A percentile compares a stretch with the other conserved stretches of the same genome.
Conservation (phyloP, 2,113 vertebrate species). For the Caretta caretta region DNA sequence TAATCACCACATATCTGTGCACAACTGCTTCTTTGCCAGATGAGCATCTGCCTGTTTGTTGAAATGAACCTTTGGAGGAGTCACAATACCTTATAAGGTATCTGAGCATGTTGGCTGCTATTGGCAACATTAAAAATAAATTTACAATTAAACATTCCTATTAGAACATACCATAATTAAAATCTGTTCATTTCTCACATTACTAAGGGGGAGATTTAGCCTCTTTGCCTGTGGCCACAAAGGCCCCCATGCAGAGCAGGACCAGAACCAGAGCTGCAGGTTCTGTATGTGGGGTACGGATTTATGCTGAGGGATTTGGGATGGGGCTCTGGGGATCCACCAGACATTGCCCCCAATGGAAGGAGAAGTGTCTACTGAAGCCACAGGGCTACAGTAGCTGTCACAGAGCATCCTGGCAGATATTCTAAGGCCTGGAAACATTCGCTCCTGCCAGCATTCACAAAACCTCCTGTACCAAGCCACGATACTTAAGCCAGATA, state of each 20-base stretch:
- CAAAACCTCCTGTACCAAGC: not conserved
- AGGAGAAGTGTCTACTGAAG: not conserved
- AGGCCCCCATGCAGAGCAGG: rapidly evolving
- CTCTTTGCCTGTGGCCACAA: rapidly evolving
- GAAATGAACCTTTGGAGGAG: not conserved
- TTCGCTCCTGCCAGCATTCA: not conserved
- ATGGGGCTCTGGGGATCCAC: not conserved
- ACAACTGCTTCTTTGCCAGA: not conserved
- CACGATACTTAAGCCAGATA: not conserved
- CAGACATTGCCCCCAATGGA: not conserved
- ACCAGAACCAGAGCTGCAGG: not conserved
- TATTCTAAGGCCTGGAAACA: not conserved
- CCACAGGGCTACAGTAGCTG: not conserved
- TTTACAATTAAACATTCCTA: rapidly evolving
- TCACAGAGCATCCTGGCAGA: not conserved
- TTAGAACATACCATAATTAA: not conserved
- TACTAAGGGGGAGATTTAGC: rapidly evolving
- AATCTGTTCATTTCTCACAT: not conserved
- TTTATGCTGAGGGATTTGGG: not conserved
- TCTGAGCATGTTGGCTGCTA: rapidly evolving
- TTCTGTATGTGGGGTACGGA: rapidly evolving
- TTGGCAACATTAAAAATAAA: not conserved
- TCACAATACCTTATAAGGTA: not conserved
- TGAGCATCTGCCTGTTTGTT: not conserved
- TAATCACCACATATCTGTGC: not conserved